These are phyloP conservation scores for Aptenodytes patagonicus DNA, from an alignment of 2,113 vertebrate genomes.

Conservation along the genomic window DNA sequence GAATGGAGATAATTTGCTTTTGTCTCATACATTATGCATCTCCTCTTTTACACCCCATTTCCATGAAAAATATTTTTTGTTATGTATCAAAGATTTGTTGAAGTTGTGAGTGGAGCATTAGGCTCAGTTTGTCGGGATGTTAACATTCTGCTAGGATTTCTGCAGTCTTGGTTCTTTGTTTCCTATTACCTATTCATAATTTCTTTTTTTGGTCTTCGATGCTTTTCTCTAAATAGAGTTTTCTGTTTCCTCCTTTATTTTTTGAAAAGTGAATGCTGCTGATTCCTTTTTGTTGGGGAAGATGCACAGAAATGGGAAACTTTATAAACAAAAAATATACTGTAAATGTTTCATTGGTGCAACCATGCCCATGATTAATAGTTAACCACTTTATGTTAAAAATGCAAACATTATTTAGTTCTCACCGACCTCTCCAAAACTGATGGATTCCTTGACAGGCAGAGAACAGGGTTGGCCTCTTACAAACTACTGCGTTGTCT, in stretches of 20 bases:
- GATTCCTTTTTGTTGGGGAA: neutral
- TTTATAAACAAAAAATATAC: neutral
- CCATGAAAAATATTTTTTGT: slow-evolving; percentile 38
- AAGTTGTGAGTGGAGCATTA: slow-evolving; percentile 22
- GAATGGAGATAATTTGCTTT: slow-evolving; percentile 60
- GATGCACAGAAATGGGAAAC: neutral
- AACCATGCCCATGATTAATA: neutral
- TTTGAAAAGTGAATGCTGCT: neutral
- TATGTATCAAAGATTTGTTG: neutral
- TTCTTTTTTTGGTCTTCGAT: neutral
- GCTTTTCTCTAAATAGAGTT: neutral
- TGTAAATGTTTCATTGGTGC: neutral
- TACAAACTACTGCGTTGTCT: neutral
- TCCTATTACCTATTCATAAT: neutral
- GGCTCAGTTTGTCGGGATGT: neutral
- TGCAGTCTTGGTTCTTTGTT: neutral
- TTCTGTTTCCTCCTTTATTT: neutral
- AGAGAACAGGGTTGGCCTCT: neutral
- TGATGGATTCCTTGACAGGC: neutral
- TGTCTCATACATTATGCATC: slow-evolving; percentile 46
- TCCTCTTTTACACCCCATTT: slow-evolving; percentile 8
- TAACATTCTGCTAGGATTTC: neutral
- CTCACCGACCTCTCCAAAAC: neutral
- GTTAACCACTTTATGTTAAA: neutral
- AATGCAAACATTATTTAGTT: neutral